Evolutionary conservation across 2,888 invertebrate species (phyloP).

Genomic region (Hedychridium roseum): DNA sequence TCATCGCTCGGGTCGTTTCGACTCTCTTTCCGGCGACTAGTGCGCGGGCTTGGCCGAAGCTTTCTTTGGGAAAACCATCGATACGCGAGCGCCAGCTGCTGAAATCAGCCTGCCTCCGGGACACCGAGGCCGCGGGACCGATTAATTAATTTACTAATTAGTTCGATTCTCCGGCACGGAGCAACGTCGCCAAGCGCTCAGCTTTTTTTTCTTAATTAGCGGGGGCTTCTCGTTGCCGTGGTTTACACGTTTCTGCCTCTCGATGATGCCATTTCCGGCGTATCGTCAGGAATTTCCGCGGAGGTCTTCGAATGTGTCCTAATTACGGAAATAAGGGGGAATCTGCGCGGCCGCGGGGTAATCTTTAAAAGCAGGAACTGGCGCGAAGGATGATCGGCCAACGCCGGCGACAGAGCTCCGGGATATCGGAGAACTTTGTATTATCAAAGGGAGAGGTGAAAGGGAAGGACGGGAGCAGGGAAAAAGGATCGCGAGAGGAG

Average conservation of each 20-base stretch:
- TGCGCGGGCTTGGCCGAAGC: too few relatives aligned
- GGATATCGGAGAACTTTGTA: slow-evolving; percentile 30
- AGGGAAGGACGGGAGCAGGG: slow-evolving; percentile 12
- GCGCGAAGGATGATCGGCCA: slow-evolving; percentile 13
- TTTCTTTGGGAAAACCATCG: slow-evolving; percentile 6
- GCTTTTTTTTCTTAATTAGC: slow-evolving; percentile 27
- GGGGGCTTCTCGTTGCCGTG: slow-evolving; percentile 18
- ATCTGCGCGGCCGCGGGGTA: too few relatives aligned
- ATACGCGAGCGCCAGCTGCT: slow-evolving; percentile 7
- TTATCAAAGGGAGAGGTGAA: slow-evolving; percentile 15
- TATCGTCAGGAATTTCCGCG: too few relatives aligned
- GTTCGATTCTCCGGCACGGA: slow-evolving; percentile 33
- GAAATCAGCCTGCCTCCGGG: slow-evolving; percentile 9
- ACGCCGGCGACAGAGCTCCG: slow-evolving; percentile 13
- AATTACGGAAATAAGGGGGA: slow-evolving; percentile 3
- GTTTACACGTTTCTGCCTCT: too few relatives aligned
- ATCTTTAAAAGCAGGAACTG: slow-evolving; percentile 2
- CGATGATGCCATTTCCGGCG: too few relatives aligned
- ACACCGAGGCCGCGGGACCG: slow-evolving; percentile 17
- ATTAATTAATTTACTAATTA: slow-evolving; percentile 39
- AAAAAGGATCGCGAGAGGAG: slow-evolving; percentile 2
- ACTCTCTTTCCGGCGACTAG: too few relatives aligned
- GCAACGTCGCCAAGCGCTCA: slow-evolving; percentile 20
- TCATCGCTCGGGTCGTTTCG: neutral
- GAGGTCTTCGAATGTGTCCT: slow-evolving; percentile 1